Evolutionary conservation across 2,113 vertebrate genomes (phyloP).

Genomic region (Megaceryle maxima): DNA sequence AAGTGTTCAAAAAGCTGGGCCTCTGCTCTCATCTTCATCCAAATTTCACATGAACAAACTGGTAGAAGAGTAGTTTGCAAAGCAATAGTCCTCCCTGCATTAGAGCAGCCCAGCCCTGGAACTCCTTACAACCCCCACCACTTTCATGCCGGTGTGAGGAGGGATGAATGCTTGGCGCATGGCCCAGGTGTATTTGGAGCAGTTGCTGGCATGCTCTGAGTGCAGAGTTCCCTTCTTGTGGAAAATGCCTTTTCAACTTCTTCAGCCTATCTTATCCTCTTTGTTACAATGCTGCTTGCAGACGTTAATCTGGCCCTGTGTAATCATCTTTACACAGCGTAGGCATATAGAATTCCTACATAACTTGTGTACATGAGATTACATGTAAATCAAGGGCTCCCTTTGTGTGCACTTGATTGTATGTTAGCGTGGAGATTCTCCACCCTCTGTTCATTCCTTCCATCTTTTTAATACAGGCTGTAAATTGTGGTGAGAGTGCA

Average conservation of each 20-base stretch:
- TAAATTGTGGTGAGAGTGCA: background rate
- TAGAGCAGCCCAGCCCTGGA: background rate
- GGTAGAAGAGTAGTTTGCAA: background rate
- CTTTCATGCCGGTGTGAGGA: fast-evolving
- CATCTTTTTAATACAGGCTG: background rate
- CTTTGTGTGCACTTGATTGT: background rate
- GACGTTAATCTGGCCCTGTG: background rate
- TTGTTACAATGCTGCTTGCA: background rate
- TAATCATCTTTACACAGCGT: background rate
- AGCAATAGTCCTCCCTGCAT: background rate
- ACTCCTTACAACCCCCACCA: background rate
- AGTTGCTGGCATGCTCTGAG: background rate
- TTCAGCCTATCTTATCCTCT: background rate
- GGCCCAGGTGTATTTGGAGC: background rate
- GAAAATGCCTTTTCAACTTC: background rate
- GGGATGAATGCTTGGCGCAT: background rate
- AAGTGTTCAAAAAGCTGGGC: background rate
- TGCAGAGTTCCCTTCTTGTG: background rate
- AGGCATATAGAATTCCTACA: background rate
- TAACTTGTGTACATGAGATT: background rate
- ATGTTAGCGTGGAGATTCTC: background rate
- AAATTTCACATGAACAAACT: background rate
- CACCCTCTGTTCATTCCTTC: background rate
- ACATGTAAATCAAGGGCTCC: background rate
- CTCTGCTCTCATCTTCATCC: background rate